Conservation (phyloP, 2,888 invertebrate genomes). For the Pseudanteris insignis region DNA sequence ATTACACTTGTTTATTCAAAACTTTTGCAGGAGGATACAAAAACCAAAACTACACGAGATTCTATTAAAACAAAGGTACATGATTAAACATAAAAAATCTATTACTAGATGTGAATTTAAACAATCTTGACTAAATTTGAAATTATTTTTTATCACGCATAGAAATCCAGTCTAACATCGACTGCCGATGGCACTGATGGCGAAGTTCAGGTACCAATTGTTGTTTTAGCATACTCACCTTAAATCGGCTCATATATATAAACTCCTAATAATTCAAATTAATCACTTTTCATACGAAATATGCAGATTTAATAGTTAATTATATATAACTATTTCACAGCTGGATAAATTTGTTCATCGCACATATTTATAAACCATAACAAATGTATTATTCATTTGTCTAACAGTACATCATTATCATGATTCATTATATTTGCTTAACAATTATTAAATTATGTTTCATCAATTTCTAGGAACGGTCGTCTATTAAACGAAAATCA, state of each 20-base stretch:
- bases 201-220: constrained; percentile 31
- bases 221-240: no score
- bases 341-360: no score
- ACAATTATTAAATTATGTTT: no score
- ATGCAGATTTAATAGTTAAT: no score
- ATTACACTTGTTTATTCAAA: no score
- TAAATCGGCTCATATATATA: no score
- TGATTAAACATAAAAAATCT: constrained; percentile 27
- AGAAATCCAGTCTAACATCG: constrained; percentile 36
- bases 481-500: constrained; percentile 42
- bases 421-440: no score
- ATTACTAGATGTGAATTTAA: constrained; percentile 4
- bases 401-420: no score
- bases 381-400: background rate
- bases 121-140: no score
- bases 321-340: no score
- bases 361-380: background rate
- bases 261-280: no score
- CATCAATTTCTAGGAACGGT: constrained; percentile 36
- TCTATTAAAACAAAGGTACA: constrained; percentile 39
- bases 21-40: constrained; percentile 48
- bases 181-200: constrained; percentile 33
- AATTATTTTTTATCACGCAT: constrained; percentile 10
- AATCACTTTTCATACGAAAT: no score
- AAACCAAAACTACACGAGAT: constrained; percentile 40